Percentiles rank a stretch among this genome's conserved stretches.
phyloP scores from a whole-genome alignment of 2,797 vertebrate genomes.

The Heteromormyrus szaboi region DNA sequence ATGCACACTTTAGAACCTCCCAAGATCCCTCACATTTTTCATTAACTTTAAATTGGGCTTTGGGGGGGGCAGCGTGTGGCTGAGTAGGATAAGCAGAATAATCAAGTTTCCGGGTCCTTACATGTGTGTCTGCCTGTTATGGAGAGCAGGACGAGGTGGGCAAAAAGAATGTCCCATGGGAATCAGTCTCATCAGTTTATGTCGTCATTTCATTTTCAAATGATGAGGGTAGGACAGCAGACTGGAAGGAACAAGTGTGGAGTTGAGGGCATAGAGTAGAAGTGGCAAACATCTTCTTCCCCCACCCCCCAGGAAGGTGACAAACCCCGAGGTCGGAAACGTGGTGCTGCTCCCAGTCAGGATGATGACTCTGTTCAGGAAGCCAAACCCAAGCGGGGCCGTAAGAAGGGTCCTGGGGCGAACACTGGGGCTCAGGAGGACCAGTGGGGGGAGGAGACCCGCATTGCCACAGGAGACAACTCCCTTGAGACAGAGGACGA shows the following conservation, averaged over 20 bases:
- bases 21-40: not conserved
- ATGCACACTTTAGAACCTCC: not conserved
- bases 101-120: not conserved
- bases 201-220: not conserved
- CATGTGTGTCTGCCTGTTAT: not conserved
- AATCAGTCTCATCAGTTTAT: not conserved
- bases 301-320: constrained; percentile 64
- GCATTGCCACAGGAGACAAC: constrained; percentile 61
- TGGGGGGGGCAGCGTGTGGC: not conserved
- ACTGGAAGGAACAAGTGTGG: not conserved
- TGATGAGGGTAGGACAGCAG: not conserved
- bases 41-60: not conserved
- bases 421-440: constrained; percentile 64
- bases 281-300: not conserved
- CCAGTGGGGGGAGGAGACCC: constrained; percentile 80
- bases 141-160: not conserved
- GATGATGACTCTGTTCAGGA: constrained; percentile 80
- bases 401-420: constrained; percentile 73
- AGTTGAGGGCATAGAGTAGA: not conserved
- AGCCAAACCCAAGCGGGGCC: constrained; percentile 79
- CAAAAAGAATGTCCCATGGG: not conserved
- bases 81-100: not conserved
- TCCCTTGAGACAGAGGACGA: constrained; percentile 84
- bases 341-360: constrained; percentile 60
- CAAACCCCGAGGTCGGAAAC: constrained; percentile 82